These are phyloP conservation scores for Eupeodes latifasciatus DNA, from an alignment of 2,888 invertebrate species.

Conservation along the genomic window DNA sequence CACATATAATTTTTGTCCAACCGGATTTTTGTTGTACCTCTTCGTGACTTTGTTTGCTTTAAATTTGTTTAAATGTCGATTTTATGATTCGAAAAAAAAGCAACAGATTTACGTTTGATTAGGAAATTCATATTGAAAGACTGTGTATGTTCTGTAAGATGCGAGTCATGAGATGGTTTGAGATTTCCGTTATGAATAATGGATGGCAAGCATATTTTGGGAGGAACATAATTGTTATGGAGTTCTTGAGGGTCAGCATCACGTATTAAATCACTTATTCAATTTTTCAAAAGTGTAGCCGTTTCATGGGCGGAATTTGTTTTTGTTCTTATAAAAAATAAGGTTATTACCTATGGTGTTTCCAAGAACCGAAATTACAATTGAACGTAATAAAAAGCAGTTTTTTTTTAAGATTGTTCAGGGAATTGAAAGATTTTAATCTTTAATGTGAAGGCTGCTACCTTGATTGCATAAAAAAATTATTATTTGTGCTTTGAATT, in stretches of 20 bases:
- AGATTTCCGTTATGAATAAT: conserved; percentile 64
- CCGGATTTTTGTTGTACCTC: conserved; percentile 40
- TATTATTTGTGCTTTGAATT: not conserved
- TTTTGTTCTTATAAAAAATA: not conserved
- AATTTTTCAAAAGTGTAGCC: conserved; percentile 13
- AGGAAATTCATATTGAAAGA: conserved; percentile 54
- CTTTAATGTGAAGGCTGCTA: not conserved
- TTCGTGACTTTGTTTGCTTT: conserved; percentile 58
- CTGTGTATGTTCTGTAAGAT: conserved; percentile 26
- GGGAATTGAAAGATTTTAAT: conserved; percentile 7
- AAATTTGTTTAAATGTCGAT: conserved; percentile 43
- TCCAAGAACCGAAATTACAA: not conserved
- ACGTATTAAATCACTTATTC: conserved; percentile 29
- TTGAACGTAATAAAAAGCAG: not conserved
- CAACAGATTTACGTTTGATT: conserved; percentile 54
- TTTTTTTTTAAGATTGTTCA: not conserved
- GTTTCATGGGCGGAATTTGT: conserved; percentile 16
- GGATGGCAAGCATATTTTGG: conserved; percentile 44
- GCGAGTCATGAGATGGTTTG: conserved; percentile 48
- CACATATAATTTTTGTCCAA: conserved; percentile 52
- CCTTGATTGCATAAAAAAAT: not conserved
- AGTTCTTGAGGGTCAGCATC: conserved; percentile 28
- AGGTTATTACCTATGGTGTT: not conserved
- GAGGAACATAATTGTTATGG: conserved; percentile 50
- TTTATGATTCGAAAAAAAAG: conserved; percentile 53